Conservation (phyloP, 2,888 invertebrate species). For the Ctena decussata region DNA sequence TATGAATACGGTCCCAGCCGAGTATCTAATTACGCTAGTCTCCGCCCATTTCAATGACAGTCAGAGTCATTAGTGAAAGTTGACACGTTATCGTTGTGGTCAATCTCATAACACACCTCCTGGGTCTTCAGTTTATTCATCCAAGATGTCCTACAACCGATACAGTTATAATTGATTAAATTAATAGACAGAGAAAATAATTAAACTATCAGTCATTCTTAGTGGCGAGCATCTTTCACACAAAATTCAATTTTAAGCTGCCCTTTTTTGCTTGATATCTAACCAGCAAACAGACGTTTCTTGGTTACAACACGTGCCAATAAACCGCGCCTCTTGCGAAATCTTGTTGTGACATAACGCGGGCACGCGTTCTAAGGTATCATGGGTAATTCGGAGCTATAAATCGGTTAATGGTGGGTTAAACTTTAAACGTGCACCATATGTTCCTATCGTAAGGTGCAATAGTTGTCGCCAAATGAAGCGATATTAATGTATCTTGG, state of each 20-base stretch:
- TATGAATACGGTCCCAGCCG: too few relatives aligned
- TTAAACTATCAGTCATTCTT: background rate
- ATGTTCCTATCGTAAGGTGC: background rate
- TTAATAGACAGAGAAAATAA: background rate
- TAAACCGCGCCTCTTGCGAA: constrained; percentile 9
- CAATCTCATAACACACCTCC: background rate
- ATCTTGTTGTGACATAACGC: constrained; percentile 16
- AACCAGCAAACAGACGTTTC: constrained; percentile 35
- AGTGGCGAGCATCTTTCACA: background rate
- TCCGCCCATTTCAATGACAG: background rate
- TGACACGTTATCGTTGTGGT: background rate
- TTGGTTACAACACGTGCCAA: constrained; percentile 41
- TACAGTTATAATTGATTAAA: constrained; percentile 8
- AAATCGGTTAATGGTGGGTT: constrained; percentile 7
- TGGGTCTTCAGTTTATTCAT: background rate
- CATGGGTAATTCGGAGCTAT: background rate
- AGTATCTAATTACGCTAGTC: background rate
- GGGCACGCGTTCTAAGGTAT: constrained; percentile 20
- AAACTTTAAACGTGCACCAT: constrained; percentile 9
- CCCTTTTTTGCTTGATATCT: background rate
- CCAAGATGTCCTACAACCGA: background rate
- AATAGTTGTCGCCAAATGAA: background rate
- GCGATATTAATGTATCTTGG: background rate
- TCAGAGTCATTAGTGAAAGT: background rate
- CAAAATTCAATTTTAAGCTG: background rate